phyloP scores from a whole-genome alignment of 2,888 invertebrate species.

The Acleris sparsana region DNA sequence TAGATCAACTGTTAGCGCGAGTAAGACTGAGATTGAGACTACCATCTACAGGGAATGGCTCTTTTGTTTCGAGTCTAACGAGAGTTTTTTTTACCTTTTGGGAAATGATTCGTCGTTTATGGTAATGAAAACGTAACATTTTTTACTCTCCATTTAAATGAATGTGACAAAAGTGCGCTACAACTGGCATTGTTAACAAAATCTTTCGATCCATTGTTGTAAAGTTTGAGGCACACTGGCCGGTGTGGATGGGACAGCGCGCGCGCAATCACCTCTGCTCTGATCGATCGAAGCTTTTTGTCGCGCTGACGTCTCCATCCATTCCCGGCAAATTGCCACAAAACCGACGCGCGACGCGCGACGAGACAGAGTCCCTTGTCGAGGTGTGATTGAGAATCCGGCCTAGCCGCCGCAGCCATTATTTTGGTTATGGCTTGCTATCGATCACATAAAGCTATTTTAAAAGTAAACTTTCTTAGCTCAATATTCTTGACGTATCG shows the following conservation, averaged over 20 bases:
- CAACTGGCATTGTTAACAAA: conserved; percentile 22
- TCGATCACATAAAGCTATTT: conserved; percentile 65
- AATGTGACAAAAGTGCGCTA: conserved; percentile 12
- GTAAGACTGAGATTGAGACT: conserved; percentile 24
- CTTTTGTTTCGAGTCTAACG: conserved; percentile 12
- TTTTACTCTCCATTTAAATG: not conserved
- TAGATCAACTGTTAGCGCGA: conserved; percentile 37
- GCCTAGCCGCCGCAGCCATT: conserved; percentile 60
- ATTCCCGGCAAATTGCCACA: conserved; percentile 77
- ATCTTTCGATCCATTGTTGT: conserved; percentile 29
- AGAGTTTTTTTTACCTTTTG: not conserved
- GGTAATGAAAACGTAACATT: not conserved
- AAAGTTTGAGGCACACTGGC: conserved; percentile 23
- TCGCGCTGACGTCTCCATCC: conserved; percentile 79
- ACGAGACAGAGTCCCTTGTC: conserved; percentile 59
- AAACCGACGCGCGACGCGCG: conserved; percentile 47
- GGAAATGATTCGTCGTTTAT: not conserved
- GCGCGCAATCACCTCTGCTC: conserved; percentile 56
- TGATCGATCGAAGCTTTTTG: conserved; percentile 82
- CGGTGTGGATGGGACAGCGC: conserved; percentile 57
- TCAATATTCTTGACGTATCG: conserved; percentile 51
- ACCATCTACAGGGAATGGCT: conserved; percentile 18
- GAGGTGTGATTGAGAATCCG: conserved; percentile 70
- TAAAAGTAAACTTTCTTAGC: conserved; percentile 48
- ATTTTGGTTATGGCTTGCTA: conserved; percentile 73